Evolutionary conservation across 2,113 vertebrate species (phyloP).

Genomic region (Anhinga anhinga): DNA sequence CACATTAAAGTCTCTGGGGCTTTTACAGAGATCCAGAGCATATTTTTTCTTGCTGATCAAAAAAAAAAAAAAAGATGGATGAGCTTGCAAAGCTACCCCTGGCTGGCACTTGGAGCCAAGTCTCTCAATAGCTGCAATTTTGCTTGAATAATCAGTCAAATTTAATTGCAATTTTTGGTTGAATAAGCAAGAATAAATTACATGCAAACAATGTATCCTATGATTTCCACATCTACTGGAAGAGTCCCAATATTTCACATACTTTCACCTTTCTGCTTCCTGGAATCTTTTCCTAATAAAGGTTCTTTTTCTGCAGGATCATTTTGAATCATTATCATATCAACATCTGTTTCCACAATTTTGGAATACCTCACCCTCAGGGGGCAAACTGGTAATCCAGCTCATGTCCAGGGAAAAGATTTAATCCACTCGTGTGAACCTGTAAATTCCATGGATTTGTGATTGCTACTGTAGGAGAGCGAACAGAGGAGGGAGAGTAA

Average conservation of each 20-base stretch:
- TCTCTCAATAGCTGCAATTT: conserved; percentile 17
- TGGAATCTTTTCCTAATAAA: background rate
- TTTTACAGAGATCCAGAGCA: background rate
- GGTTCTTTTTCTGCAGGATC: background rate
- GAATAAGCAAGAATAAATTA: conserved; percentile 34
- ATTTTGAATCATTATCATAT: background rate
- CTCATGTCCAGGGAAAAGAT: background rate
- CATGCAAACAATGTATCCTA: background rate
- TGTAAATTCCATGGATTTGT: background rate
- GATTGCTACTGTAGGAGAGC: background rate
- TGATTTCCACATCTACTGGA: background rate
- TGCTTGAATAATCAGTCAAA: conserved; percentile 18
- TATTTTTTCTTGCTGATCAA: background rate
- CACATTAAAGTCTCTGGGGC: background rate
- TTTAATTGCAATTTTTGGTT: conserved; percentile 42
- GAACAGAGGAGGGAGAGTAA: background rate
- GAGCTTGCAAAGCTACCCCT: background rate
- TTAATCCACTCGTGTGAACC: background rate
- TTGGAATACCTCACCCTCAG: background rate
- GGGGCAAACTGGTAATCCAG: background rate
- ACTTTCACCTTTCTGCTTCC: background rate
- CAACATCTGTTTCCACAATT: background rate
- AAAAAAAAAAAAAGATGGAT: background rate
- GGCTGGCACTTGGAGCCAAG: background rate
- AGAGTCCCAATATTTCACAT: background rate